phyloP scores from a whole-genome alignment of 1,140 invertebrate genomes.

The Bombus superbus region DNA sequence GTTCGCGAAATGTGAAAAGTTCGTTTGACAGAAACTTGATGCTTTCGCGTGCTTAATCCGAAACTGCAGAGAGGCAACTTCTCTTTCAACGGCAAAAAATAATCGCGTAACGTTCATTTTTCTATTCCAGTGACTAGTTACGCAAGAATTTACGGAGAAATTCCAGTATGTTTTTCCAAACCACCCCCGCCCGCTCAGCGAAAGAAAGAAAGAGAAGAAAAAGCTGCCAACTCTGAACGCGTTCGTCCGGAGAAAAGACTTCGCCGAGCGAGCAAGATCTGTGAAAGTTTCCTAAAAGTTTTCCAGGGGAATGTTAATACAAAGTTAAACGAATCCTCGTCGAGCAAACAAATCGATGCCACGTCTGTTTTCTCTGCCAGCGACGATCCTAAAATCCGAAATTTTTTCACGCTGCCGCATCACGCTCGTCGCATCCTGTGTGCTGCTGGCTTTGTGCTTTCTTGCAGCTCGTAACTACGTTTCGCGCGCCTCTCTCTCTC shows the following conservation, averaged over 20 bases:
- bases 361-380: background rate
- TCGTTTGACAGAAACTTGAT: background rate
- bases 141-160: background rate
- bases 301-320: slow-evolving; percentile 3
- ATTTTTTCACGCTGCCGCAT: slow-evolving; percentile 1
- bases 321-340: slow-evolving; percentile 36
- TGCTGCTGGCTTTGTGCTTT: slow-evolving; percentile 5
- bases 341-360: slow-evolving; percentile 26
- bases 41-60: no score
- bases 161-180: background rate
- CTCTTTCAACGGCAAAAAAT: background rate
- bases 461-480: slow-evolving; percentile 14
- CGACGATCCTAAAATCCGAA: slow-evolving; percentile 21
- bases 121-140: background rate
- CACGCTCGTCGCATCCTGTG: background rate
- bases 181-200: background rate
- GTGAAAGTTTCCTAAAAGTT: background rate
- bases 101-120: background rate
- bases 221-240: background rate
- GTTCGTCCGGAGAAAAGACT: background rate
- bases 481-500: background rate
- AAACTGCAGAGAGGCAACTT: background rate
- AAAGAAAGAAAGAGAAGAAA: background rate
- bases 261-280: background rate
- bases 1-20: no score